Conservation (phyloP, 2,113 vertebrate species). For the Heterochromis multidens region DNA sequence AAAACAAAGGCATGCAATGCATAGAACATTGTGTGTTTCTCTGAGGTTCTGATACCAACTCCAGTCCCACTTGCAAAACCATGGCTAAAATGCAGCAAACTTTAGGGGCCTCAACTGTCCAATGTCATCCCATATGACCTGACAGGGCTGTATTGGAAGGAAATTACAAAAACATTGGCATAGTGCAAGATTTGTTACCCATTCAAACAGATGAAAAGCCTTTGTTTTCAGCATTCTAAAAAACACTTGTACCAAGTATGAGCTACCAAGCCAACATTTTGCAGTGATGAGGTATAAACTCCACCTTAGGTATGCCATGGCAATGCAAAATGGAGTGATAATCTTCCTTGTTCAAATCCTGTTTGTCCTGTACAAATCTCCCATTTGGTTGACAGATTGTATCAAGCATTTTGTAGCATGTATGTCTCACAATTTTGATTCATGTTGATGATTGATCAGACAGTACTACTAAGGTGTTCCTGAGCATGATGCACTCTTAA, state of each 20-base stretch:
- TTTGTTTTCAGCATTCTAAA: not conserved
- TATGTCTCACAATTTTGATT: not conserved
- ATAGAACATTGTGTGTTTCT: not conserved
- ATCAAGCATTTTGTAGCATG: not conserved
- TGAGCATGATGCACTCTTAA: too few species aligned
- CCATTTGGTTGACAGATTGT: not conserved
- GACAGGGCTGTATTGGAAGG: not conserved
- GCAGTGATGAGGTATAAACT: not conserved
- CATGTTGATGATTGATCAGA: too few species aligned
- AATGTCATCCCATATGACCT: not conserved
- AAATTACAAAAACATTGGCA: not conserved
- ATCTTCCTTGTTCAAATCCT: not conserved
- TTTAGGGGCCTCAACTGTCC: not conserved
- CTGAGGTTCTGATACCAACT: too few species aligned
- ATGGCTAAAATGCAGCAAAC: not conserved
- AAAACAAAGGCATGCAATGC: not conserved
- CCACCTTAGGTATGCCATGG: fast-evolving
- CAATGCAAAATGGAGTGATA: not conserved
- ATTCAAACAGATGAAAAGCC: not conserved
- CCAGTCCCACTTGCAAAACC: too few species aligned
- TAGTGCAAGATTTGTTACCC: not conserved
- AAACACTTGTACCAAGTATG: not conserved
- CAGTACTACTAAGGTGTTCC: too few species aligned
- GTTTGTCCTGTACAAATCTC: fast-evolving
- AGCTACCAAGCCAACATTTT: not conserved